A percentile compares a stretch with the other conserved stretches of the same genome.
Conservation (phyloP, 2,113 vertebrate genomes). For the Etheostoma cragini region DNA sequence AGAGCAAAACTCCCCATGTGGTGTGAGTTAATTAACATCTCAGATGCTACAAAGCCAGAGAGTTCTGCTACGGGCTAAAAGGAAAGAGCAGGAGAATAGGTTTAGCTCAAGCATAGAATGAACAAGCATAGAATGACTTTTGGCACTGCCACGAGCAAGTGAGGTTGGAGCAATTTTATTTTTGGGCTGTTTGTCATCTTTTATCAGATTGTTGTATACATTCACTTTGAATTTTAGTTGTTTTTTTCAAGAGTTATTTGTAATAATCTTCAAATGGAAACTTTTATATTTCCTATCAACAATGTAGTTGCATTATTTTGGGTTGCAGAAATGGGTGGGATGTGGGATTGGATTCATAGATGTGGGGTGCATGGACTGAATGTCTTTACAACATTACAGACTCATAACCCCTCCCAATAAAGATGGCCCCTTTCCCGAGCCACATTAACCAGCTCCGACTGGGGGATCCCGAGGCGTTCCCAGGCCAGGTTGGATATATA, state of each 20-base stretch:
- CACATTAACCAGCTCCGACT: too few species aligned
- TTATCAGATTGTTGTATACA: slow-evolving; percentile 27
- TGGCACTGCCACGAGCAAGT: slow-evolving; percentile 24
- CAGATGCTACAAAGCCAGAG: slow-evolving; percentile 56
- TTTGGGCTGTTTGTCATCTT: slow-evolving; percentile 37
- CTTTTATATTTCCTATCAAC: slow-evolving; percentile 27
- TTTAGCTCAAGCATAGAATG: slow-evolving; percentile 41
- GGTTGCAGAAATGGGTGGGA: slow-evolving; percentile 17
- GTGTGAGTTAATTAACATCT: slow-evolving; percentile 75
- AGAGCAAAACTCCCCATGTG: slow-evolving; percentile 71
- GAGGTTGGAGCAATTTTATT: slow-evolving; percentile 7
- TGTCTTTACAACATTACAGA: slow-evolving; percentile 59
- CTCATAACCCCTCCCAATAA: not conserved
- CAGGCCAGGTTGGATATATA: too few species aligned
- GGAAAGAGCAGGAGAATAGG: slow-evolving; percentile 29
- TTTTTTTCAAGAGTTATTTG: slow-evolving; percentile 26
- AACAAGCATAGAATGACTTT: not conserved
- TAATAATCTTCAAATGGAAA: slow-evolving; percentile 17
- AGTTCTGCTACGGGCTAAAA: slow-evolving; percentile 47
- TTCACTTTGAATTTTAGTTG: slow-evolving; percentile 17
- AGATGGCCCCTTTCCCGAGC: not conserved
- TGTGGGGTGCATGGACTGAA: slow-evolving; percentile 11
- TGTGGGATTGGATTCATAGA: slow-evolving; percentile 53
- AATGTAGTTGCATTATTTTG: slow-evolving; percentile 29
- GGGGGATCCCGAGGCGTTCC: too few species aligned